Evolutionary conservation across 2,888 invertebrate species (phyloP), one percentile per base, ranked within the genome.

Genomic region (Hoplodrina blanda): DNA sequence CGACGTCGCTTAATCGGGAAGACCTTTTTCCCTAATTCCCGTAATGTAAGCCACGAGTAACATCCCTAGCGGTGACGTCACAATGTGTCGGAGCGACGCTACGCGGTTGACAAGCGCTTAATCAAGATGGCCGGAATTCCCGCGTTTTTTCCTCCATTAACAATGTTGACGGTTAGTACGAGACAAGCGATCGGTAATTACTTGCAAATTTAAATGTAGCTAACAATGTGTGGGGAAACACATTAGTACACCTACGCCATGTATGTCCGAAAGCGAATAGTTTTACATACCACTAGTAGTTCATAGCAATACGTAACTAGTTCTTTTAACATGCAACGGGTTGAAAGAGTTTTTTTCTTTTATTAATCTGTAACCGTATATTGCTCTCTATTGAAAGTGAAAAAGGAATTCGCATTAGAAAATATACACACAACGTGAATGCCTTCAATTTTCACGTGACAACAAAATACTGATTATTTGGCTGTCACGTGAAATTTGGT

Each of bases 71-170:
- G 17, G 63, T 80, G 85, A 74, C 76, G 73, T 78, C 73, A 83
- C 78, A 76, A 64, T 78, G 85, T 85, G 82, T 80, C 81, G 62
- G 70, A 73, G 33, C 68, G 70, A 53, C 67, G 66, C 81, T 73
- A 69, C 83, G 73, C 59, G 68, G 77, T 72, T 84, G 85, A 85
- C 85, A 85, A 82, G 73, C 79, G 83, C 86, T 85, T 85, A 80
- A 85, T 85, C 84, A 85, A 81, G 76, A 84, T 77, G 77, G 73
- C 78, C 69, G 67, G 67, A 68, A 71, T 83, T 71, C 69, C 73
- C 64, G 80, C 70, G 69, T 81, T 84, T 84, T 41, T 84, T 83
- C 65, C 56, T 41, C 60, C 77, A 83, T 85, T 85, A 78, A 71
- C 78, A 73, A 64, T 74, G 72, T 75, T 68, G 72, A 46, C 54